Percentiles rank a stretch among this genome's conserved stretches.
These are phyloP conservation scores for Chelon labrosus DNA, from an alignment of 2,797 vertebrate species.

Conservation along the genomic window DNA sequence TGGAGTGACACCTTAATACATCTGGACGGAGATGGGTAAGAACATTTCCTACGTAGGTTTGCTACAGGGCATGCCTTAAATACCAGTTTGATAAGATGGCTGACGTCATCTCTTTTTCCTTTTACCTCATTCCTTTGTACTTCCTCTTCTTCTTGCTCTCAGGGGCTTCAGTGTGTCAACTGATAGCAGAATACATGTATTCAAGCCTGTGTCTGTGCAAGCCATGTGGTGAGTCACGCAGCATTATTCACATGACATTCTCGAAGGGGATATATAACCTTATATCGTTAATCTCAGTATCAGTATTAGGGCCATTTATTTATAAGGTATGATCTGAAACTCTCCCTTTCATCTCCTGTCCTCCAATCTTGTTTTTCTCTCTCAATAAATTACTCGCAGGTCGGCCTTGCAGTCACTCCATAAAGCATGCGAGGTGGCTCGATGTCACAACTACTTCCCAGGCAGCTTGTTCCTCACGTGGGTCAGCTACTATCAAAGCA, in stretches of 20 bases:
- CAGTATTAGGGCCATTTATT: neutral
- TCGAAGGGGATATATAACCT: neutral
- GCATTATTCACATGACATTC: conserved; percentile 2
- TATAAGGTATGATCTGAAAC: neutral
- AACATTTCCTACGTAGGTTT: neutral
- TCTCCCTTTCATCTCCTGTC: neutral
- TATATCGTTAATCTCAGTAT: conserved; percentile 10
- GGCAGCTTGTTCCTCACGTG: conserved; percentile 98
- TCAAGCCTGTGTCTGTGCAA: conserved; percentile 98
- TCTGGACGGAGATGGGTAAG: conserved; percentile 98
- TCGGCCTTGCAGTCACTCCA: conserved; percentile 97
- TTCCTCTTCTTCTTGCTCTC: conserved; percentile 30
- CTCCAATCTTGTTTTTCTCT: neutral
- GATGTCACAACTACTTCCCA: conserved; percentile 97
- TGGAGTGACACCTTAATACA: conserved; percentile 99
- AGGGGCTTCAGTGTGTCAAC: conserved; percentile 99
- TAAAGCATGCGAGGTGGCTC: conserved; percentile 96
- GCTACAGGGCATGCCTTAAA: neutral
- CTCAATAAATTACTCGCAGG: conserved; percentile 76
- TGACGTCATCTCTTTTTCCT: neutral
- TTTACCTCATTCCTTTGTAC: neutral
- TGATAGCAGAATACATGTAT: conserved; percentile 94
- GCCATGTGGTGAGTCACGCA: conserved; percentile 95
- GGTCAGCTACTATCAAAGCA: conserved; percentile 99
- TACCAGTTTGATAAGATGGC: neutral